These are phyloP conservation scores for Phyto melanocephala DNA, from an alignment of 2,888 invertebrate species.

Conservation along the genomic window DNA sequence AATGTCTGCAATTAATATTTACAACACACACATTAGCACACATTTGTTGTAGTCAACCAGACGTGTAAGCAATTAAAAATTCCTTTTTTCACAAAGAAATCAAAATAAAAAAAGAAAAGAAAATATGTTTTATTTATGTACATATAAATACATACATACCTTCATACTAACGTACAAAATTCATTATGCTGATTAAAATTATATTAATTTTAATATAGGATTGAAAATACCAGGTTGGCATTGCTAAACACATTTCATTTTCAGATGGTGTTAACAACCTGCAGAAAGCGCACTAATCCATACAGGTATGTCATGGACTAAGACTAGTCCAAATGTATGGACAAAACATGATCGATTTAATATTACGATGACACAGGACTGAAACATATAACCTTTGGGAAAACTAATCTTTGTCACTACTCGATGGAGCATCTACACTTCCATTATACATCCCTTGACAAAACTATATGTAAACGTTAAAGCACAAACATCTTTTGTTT, in stretches of 20 bases:
- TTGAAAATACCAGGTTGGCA: constrained; percentile 20
- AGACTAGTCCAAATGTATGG: too few relatives aligned
- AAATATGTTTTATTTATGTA: too few relatives aligned
- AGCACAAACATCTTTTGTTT: too few relatives aligned
- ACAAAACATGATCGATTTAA: too few relatives aligned
- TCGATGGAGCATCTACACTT: too few relatives aligned
- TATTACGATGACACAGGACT: too few relatives aligned
- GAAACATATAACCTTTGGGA: too few relatives aligned
- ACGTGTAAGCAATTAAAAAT: constrained; percentile 6
- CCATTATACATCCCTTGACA: too few relatives aligned
- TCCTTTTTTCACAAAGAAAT: neutral
- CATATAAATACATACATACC: neutral
- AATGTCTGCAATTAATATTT: neutral
- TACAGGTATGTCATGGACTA: too few relatives aligned
- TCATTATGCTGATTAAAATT: constrained; percentile 24
- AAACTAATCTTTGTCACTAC: too few relatives aligned
- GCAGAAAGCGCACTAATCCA: too few relatives aligned
- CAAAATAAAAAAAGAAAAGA: neutral
- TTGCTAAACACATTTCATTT: constrained; percentile 45
- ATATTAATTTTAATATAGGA: constrained; percentile 16
- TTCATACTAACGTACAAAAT: constrained; percentile 2
- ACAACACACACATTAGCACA: neutral
- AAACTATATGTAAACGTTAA: too few relatives aligned
- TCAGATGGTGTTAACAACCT: constrained; percentile 19
- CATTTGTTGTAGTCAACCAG: neutral